Evolutionary conservation across 2,888 invertebrate genomes (phyloP), one percentile per base, ranked within the genome.

Genomic region (Caenorhabditis zanzibari): DNA sequence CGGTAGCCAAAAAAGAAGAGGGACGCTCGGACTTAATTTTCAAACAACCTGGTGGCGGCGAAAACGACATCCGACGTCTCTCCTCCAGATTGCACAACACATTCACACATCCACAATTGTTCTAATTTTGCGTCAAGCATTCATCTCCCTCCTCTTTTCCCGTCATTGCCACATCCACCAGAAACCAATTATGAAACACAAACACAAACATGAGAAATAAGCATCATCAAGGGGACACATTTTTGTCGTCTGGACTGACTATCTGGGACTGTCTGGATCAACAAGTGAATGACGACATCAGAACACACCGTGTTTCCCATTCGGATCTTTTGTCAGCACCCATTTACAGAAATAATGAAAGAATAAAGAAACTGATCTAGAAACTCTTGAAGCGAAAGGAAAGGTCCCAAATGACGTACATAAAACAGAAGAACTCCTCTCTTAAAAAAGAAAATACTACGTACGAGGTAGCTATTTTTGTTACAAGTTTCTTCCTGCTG

Each of bases 151-250:
- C 38, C 12, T 38, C 12, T 12, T 38, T 12, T 68, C 54, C 22
- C 68, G 38, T 68, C 68, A 38, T 68, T 68, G 54, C 41, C 58
- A 41, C 22, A 24, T 9, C 59, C 69, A 71, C 44, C 61, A 71
- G 61, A 77, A 77, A 63, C 77, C 77, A 77, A 77, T 77, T 77
- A 77, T 71, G 63, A 77, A 77, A 71, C 71, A 77, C 44, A 35
- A 68, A 28, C 41, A 56, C 38, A 32, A 38, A 58, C 61, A 61
- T n/a, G 47, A 19, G 47, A 61, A 63, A 63, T 63, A 68, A 68
- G 68, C 52, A 49, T 68, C 52, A 49, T 68, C 66, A 54, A 68
- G 26, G 26, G 26, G 54, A 54, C 19, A 58, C 47, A 54, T 24
- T 54, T 68, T 54, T 68, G 28, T 66, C 47, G 24, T 54, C 35